These are phyloP conservation scores for Gambusia yucatana DNA, from an alignment of 2,797 vertebrate species.

Conservation along the genomic window DNA sequence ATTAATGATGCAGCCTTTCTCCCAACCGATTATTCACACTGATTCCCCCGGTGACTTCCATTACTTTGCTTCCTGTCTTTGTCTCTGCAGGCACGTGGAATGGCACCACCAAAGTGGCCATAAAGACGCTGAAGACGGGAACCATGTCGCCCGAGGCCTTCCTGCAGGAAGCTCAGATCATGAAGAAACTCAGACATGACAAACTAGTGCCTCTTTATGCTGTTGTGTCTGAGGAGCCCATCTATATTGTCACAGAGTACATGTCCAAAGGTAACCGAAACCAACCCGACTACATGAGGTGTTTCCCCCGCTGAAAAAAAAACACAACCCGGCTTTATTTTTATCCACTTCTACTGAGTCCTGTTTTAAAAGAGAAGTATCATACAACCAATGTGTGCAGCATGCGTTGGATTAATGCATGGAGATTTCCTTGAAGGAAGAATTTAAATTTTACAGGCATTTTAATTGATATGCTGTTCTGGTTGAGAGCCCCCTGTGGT, in stretches of 20 bases:
- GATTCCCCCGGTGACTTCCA: slow-evolving; percentile 51
- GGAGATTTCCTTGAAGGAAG: slow-evolving; percentile 50
- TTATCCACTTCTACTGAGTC: slow-evolving; percentile 17
- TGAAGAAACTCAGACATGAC: slow-evolving; percentile 95
- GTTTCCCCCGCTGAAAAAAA: slow-evolving; percentile 14
- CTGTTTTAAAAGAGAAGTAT: slow-evolving; percentile 41
- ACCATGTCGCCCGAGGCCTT: slow-evolving; percentile 98
- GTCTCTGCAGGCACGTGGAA: slow-evolving; percentile 91
- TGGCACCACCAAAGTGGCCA: slow-evolving; percentile 95
- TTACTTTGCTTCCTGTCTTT: slow-evolving; percentile 22
- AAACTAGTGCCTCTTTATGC: slow-evolving; percentile 95
- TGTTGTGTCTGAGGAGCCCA: slow-evolving; percentile 95
- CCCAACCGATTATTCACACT: slow-evolving; percentile 54
- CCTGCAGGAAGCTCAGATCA: slow-evolving; percentile 96
- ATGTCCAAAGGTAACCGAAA: slow-evolving; percentile 93
- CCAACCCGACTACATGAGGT: slow-evolving; percentile 65
- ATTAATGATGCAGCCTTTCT: slow-evolving; percentile 63
- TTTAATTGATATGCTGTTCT: slow-evolving; percentile 67
- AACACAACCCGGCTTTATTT: slow-evolving; percentile 34
- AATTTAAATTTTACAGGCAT: slow-evolving; percentile 51
- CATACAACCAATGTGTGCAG: neutral
- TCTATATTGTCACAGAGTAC: slow-evolving; percentile 96
- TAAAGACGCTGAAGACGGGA: slow-evolving; percentile 95
- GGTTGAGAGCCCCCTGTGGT: slow-evolving; percentile 55
- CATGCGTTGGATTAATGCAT: slow-evolving; percentile 7